Base-by-base conservation (phyloP, 37 sponge, comb jelly and placozoan genomes). In the Bolinopsis microptera region DNA sequence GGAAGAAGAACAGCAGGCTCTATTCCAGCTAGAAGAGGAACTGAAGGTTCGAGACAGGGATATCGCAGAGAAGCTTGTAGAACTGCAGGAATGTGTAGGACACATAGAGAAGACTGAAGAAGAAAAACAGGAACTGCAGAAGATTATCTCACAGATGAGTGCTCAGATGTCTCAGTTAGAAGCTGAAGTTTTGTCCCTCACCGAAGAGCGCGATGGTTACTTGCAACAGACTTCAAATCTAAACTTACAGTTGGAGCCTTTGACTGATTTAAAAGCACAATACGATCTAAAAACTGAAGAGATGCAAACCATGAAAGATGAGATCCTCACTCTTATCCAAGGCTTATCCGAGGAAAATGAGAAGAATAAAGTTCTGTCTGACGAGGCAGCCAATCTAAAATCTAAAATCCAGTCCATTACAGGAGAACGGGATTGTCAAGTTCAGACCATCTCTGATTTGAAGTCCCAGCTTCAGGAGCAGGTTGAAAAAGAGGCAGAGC, bases 11-110 rank as follows among this genome's bases (percentile, higher is more conserved):
- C 61, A 39, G 31, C 22, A 8, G n/a, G 24, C 3, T 9, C 8
- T 86, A 23, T 24, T 0, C 25, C n/a, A 86, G 28, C 61, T 86
- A 22, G 48, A 86, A 27, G 90, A 34, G 23, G 18, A 13, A 26
- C 40, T 86, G 3, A 9, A 41, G 26, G 48, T 22, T 38, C n/a
- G 61, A 30, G 61, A 86, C 27, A 26, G 39, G 5, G 61, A 86
- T 3, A 41, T 86, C 27, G 36, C 25, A 41, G 90, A 86, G 48
- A 86, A 86, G 90, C 30, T 41, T 0, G 39, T 28, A 38, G 90
- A 86, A 25, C 90, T 86, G 23, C 22, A 28, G 13, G 90, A 86
- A 16, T 77, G 80, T 34, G 80, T 77, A 0, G 32, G 21, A 18
- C 32, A 77, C 80, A 77, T 77, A 16, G 80, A 77, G 18, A 32